A percentile compares a stretch with the other conserved stretches of the same genome.
Conservation (phyloP, 23 tunicate species). For the Ascidia mentula region DNA sequence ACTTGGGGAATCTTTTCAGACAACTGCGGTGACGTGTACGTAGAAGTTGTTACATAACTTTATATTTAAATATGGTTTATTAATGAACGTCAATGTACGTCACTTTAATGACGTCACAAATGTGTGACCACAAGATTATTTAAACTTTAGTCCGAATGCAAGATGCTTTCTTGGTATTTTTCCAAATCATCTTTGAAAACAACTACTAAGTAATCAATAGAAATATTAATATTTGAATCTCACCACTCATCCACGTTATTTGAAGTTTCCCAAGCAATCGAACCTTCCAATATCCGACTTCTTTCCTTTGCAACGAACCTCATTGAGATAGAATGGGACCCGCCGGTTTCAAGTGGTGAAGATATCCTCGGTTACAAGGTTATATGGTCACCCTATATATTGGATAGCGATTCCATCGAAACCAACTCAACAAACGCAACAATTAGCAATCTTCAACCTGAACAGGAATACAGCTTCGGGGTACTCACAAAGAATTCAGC, state of each 20-base stretch:
- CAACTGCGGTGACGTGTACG: neutral
- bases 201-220: no score
- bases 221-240: neutral
- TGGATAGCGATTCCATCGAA: neutral
- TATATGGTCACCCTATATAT: neutral
- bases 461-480: neutral
- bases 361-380: neutral
- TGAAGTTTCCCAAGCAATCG: neutral
- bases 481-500: neutral
- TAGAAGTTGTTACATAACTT: neutral
- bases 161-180: no score
- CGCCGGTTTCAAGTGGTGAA: neutral
- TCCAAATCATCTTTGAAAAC: no score
- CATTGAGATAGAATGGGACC: neutral
- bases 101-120: no score
- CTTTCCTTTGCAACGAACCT: neutral
- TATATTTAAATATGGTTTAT: no score
- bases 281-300: neutral
- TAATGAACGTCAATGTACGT: no score
- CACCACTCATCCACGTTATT: no score
- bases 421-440: neutral
- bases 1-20: no score
- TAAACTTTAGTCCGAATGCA: no score
- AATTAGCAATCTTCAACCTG: neutral
- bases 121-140: no score